phyloP scores from a whole-genome alignment of 2,888 invertebrate species.

The Mythimna impura region DNA sequence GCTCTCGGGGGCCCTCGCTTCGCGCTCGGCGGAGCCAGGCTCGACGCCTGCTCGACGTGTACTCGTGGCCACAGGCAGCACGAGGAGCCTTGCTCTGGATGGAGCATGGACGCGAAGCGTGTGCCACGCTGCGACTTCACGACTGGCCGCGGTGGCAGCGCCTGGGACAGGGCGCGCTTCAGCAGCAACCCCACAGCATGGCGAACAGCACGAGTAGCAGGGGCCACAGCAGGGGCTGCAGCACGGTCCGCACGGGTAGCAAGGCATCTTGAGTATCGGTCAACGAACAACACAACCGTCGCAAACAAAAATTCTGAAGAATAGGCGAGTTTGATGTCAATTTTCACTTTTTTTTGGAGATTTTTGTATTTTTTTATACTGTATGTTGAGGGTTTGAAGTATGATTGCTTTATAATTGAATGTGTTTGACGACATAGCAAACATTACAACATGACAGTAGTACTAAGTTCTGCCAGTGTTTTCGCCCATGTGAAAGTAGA shows the following conservation, averaged over 20 bases:
- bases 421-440: no score
- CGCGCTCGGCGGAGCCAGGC: constrained; percentile 49
- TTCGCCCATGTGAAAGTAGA: no score
- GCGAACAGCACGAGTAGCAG: constrained; percentile 71
- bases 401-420: constrained; percentile 67
- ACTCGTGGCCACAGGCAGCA: constrained; percentile 52
- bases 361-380: constrained; percentile 53
- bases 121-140: constrained; percentile 30
- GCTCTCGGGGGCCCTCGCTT: constrained; percentile 54
- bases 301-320: constrained; percentile 34
- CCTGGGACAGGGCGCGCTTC: constrained; percentile 12
- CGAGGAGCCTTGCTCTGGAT: constrained; percentile 55
- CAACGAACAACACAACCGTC: constrained; percentile 49
- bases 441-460: background rate
- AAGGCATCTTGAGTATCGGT: constrained; percentile 71
- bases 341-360: constrained; percentile 56
- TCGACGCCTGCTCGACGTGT: constrained; percentile 49
- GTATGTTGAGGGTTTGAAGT: constrained; percentile 76
- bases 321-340: constrained; percentile 45
- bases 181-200: constrained; percentile 71
- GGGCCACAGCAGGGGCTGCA: constrained; percentile 71
- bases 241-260: constrained; percentile 66
- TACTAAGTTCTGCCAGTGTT: no score
- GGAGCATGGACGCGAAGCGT: constrained; percentile 51
- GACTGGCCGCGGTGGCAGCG: constrained; percentile 19